Evolutionary conservation across 2,888 invertebrate species (phyloP).

Genomic region (Chorisops tibialis): DNA sequence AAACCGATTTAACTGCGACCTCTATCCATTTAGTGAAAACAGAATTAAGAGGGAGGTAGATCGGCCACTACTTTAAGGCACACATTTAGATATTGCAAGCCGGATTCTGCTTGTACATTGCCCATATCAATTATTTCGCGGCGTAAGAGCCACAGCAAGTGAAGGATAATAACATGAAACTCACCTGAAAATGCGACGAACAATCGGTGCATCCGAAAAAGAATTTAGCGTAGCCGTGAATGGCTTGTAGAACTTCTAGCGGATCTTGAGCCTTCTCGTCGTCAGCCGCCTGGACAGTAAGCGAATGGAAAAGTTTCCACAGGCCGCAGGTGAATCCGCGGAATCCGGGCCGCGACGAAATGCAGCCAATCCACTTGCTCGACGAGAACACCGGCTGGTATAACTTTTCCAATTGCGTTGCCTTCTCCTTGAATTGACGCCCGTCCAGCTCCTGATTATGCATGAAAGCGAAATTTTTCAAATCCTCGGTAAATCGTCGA

Average conservation of each 20-base stretch:
- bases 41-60: too few species aligned
- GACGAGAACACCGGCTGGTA: constrained; percentile 56
- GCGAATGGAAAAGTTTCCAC: constrained; percentile 91
- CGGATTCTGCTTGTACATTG: too few species aligned
- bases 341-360: constrained; percentile 66
- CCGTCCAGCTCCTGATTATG: constrained; percentile 58
- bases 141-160: too few species aligned
- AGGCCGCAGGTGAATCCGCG: constrained; percentile 92
- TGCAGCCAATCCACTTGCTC: constrained; percentile 73
- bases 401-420: constrained; percentile 56
- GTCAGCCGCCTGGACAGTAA: constrained; percentile 74
- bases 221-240: constrained; percentile 83
- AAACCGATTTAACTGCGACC: too few species aligned
- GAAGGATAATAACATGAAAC: too few species aligned
- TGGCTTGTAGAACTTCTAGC: constrained; percentile 70
- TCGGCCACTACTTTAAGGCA: too few species aligned
- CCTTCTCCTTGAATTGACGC: constrained; percentile 57
- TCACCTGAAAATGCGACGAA: constrained; percentile 76
- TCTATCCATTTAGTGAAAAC: too few species aligned
- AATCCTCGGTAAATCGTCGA: constrained; percentile 60
- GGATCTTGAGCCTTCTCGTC: constrained; percentile 56
- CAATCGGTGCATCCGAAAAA: constrained; percentile 95
- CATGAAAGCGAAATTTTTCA: constrained; percentile 57
- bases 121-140: too few species aligned
- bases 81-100: too few species aligned